These are phyloP conservation scores for Palaemon carinicauda DNA, from an alignment of 1,140 invertebrate species.

Conservation along the genomic window DNA sequence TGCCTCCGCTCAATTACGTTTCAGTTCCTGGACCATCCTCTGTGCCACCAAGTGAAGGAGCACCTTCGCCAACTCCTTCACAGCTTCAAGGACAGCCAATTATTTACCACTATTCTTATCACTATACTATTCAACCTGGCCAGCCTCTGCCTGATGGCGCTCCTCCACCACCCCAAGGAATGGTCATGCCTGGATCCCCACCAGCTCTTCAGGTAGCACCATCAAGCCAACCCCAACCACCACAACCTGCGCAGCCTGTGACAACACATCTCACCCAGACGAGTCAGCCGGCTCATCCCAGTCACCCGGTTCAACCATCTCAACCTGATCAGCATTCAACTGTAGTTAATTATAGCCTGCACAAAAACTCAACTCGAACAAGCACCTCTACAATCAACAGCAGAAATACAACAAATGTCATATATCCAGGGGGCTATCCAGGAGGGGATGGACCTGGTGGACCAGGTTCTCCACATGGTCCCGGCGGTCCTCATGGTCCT, in stretches of 20 bases:
- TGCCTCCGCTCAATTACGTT: constrained; percentile 58
- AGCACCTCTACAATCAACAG: constrained; percentile 14
- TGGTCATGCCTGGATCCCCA: neutral
- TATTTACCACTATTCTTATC: constrained; percentile 60
- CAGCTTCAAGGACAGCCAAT: constrained; percentile 51
- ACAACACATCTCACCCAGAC: constrained; percentile 14
- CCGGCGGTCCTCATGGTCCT: constrained; percentile 7
- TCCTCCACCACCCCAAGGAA: constrained; percentile 48
- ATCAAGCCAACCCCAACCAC: neutral
- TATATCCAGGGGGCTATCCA: constrained; percentile 17
- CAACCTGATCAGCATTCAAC: constrained; percentile 18
- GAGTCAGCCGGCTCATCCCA: neutral
- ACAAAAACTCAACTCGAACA: neutral
- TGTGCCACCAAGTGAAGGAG: constrained; percentile 49
- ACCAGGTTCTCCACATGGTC: constrained; percentile 29
- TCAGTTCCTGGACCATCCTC: constrained; percentile 38
- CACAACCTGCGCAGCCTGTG: constrained; percentile 20
- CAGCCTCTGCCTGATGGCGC: constrained; percentile 55
- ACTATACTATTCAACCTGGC: constrained; percentile 59
- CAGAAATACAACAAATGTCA: constrained; percentile 23
- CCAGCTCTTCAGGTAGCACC: constrained; percentile 55
- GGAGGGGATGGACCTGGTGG: constrained; percentile 16
- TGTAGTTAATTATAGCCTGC: constrained; percentile 34
- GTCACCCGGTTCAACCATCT: neutral
- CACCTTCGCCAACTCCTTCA: constrained; percentile 56